These are phyloP conservation scores for Ceratotherium simum DNA, from an alignment of 2,113 vertebrate species.

Conservation along the genomic window DNA sequence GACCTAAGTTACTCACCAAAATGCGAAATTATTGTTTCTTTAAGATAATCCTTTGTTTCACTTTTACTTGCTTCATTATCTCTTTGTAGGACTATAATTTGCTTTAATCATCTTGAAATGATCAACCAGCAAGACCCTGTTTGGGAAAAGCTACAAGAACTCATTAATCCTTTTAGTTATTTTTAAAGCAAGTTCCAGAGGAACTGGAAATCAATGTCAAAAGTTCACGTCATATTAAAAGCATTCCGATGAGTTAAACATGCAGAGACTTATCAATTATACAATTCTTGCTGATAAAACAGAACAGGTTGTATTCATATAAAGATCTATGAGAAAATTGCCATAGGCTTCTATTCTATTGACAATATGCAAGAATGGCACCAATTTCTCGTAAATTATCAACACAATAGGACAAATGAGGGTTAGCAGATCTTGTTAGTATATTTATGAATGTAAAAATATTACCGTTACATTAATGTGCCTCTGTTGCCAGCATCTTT, in stretches of 20 bases:
- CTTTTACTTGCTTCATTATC: constrained; percentile 39
- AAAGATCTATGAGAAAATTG: constrained; percentile 55
- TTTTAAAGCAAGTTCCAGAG: constrained; percentile 72
- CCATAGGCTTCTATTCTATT: background rate
- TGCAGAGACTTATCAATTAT: constrained; percentile 66
- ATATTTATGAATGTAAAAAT: constrained; percentile 3
- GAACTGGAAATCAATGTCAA: constrained; percentile 71
- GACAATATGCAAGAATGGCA: background rate
- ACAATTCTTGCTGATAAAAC: constrained; percentile 68
- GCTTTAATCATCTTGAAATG: constrained; percentile 70
- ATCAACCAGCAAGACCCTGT: constrained; percentile 42
- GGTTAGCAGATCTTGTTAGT: constrained; percentile 53
- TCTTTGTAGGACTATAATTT: constrained; percentile 1
- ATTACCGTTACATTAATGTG: constrained; percentile 42
- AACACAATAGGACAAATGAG: constrained; percentile 43
- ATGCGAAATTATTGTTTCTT: constrained; percentile 12
- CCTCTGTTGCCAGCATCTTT: background rate
- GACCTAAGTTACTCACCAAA: background rate
- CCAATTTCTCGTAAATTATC: constrained; percentile 46
- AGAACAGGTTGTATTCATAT: background rate
- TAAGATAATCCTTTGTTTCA: background rate
- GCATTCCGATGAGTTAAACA: constrained; percentile 69
- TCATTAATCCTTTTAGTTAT: constrained; percentile 75
- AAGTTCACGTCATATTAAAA: constrained; percentile 76
- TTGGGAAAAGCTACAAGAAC: constrained; percentile 68